These are phyloP conservation scores for Tor tambroides DNA, from an alignment of 2,113 vertebrate species.

Conservation along the genomic window DNA sequence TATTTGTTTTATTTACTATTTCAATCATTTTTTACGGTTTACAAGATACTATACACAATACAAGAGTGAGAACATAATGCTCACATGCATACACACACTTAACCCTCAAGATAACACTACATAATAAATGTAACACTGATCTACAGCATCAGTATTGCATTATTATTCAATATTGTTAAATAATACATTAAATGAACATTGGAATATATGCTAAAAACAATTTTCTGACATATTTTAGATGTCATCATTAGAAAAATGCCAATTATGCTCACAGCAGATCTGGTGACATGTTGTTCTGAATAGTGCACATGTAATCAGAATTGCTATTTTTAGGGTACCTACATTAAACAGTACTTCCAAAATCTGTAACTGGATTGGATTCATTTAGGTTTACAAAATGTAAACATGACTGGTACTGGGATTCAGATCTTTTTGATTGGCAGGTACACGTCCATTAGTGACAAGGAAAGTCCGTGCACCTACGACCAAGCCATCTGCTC, in stretches of 20 bases:
- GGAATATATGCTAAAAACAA: neutral
- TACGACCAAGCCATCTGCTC: conserved; percentile 75
- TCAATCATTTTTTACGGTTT: too few species aligned
- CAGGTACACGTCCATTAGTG: conserved; percentile 87
- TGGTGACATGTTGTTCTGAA: neutral
- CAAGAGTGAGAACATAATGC: too few species aligned
- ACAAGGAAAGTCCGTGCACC: conserved; percentile 91
- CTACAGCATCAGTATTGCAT: too few species aligned
- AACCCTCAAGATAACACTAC: too few species aligned
- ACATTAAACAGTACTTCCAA: neutral
- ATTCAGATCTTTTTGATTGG: conserved; percentile 21
- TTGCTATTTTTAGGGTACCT: too few species aligned
- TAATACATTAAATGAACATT: neutral
- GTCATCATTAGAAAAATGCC: neutral
- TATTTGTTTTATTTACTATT: too few species aligned
- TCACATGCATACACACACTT: too few species aligned
- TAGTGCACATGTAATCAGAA: neutral
- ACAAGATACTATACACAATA: too few species aligned
- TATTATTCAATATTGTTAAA: too few species aligned
- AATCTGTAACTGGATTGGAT: neutral
- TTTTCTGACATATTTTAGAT: neutral
- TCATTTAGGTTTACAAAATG: neutral
- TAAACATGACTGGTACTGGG: neutral
- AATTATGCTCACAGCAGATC: too few species aligned
- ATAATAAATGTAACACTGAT: too few species aligned